phyloP scores from a whole-genome alignment of 2,113 vertebrate species.

The Delphinapterus leucas region DNA sequence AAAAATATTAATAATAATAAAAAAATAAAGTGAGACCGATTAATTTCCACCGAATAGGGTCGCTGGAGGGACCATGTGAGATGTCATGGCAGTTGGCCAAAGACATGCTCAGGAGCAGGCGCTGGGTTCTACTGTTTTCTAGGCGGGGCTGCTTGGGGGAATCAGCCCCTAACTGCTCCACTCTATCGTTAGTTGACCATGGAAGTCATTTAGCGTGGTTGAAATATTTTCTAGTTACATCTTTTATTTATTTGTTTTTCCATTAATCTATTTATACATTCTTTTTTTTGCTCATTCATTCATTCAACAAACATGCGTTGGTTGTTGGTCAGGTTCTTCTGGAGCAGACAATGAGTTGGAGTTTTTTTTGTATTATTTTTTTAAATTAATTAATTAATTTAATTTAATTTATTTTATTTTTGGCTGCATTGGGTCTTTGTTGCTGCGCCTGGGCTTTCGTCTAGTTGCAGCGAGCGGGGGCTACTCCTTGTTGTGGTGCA shows the following conservation, averaged over 20 bases:
- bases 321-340: background rate
- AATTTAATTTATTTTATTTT: no score
- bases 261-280: background rate
- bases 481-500: no score
- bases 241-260: background rate
- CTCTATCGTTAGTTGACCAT: background rate
- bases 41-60: background rate
- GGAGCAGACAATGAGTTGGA: background rate
- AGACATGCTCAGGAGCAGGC: background rate
- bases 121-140: background rate
- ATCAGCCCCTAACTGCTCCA: background rate
- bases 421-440: no score
- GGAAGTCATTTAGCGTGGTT: background rate
- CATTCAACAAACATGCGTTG: background rate
- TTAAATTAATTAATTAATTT: rapidly evolving
- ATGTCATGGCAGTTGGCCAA: background rate
- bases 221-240: background rate
- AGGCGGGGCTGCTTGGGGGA: background rate
- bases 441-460: no score
- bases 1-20: no score
- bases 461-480: no score
- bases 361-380: background rate
- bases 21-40: background rate
- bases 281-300: background rate
- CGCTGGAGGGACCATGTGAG: background rate